Evolutionary conservation across 2,888 invertebrate genomes (phyloP), one percentile per base, ranked within the genome.

Genomic region (Platerodrilus igneus): DNA sequence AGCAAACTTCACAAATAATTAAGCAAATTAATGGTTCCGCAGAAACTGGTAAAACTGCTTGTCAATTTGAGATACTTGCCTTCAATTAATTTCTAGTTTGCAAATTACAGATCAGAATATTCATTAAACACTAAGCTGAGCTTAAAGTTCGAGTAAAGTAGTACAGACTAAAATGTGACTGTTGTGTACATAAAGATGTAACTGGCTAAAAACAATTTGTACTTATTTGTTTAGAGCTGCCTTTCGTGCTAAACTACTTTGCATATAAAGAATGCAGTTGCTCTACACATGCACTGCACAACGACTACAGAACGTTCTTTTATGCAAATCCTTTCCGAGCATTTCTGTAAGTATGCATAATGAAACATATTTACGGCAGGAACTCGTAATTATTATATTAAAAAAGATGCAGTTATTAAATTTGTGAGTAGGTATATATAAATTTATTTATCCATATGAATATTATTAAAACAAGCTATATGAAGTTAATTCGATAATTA

Each of bases 241-340:
- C 45, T 44, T 43, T 49, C 41, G 49, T 46, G 37, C 37, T 44
- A 37, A 46, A 44, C 48, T 48, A 34, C 47, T 52, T 52, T 48
- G 48, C 52, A 52, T 51, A 51, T 51, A 49, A 51, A 50, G 48
- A 48, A 48, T 48, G 48, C 39, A 45, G 41, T 41, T 37, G 41
- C 34, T 35, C 30, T 37, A 34, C 27, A 31, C 37, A 37, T 40
- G 40, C 28, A 37, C 36, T 32, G 40, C 36, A 43, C 38, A 43
- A 43, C 37, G 33, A 38, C 37, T 34, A 33, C 21, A 27, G 33
- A 37, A 29, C 25, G 32, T 22, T 42, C 37, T 37, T 42, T 33
- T 42, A 43, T 43, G 42, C 30, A 30, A 43, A 43, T 43, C 35
- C 20, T 21, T 19, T 10, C 22, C 11, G 29, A 31, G 20, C 32